Evolutionary conservation across 2,888 invertebrate species (phyloP).

Genomic region (Microplitis manilae): DNA sequence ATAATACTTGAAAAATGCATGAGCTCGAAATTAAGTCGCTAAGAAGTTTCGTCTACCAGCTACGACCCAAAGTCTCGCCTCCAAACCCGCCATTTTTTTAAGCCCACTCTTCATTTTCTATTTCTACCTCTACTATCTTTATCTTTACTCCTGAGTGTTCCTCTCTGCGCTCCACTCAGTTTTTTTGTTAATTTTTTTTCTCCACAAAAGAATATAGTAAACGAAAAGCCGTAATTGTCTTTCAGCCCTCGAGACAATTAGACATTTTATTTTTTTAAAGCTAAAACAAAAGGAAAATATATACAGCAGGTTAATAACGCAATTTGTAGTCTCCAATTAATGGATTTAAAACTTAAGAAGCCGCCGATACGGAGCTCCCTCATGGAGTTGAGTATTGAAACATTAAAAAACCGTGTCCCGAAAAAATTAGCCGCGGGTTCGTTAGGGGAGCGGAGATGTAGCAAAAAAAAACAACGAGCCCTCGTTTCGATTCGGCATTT

Average conservation of each 20-base stretch:
- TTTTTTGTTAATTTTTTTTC: slow-evolving; percentile 24
- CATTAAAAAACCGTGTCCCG: slow-evolving; percentile 8
- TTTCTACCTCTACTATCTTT: neutral
- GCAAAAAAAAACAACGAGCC: neutral
- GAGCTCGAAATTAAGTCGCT: slow-evolving; percentile 50
- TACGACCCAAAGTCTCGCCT: neutral
- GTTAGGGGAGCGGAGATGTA: neutral
- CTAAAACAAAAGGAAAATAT: slow-evolving; percentile 39
- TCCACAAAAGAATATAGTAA: slow-evolving; percentile 28
- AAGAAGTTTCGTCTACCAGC: slow-evolving; percentile 40
- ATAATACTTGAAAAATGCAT: slow-evolving; percentile 52
- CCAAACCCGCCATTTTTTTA: slow-evolving; percentile 1
- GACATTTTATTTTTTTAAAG: slow-evolving; percentile 31
- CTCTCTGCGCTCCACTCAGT: neutral
- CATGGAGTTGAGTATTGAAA: neutral
- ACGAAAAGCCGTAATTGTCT: slow-evolving; percentile 39
- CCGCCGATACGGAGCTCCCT: neutral
- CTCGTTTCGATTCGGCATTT: neutral
- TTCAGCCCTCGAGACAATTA: slow-evolving; percentile 26
- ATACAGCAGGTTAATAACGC: slow-evolving; percentile 51
- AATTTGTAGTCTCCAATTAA: slow-evolving; percentile 53
- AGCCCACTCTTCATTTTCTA: slow-evolving; percentile 14
- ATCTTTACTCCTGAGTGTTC: neutral
- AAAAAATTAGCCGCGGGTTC: slow-evolving; percentile 6
- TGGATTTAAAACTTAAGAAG: slow-evolving; percentile 20